These are phyloP conservation scores for Cenopis cana DNA, from an alignment of 2,888 invertebrate genomes.

Conservation along the genomic window DNA sequence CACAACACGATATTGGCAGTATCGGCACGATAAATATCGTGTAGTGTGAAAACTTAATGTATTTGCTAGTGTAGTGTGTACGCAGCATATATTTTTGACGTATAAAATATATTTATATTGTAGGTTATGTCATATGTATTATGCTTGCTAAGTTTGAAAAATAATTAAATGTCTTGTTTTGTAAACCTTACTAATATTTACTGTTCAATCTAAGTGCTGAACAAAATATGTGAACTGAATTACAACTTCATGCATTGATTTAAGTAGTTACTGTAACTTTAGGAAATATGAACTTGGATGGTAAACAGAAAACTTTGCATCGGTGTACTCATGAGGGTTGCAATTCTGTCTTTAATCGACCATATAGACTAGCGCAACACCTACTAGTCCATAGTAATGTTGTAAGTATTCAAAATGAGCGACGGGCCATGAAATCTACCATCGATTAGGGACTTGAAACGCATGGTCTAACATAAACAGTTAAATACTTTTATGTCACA, in stretches of 20 bases:
- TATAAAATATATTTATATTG: not conserved
- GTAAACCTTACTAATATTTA: not conserved
- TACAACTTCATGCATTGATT: not conserved
- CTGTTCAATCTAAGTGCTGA: not conserved
- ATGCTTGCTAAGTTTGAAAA: not conserved
- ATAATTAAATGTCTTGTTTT: not conserved
- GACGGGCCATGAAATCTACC: not conserved
- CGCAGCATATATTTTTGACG: not conserved
- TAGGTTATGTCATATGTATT: not conserved
- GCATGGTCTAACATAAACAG: not conserved
- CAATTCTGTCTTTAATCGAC: constrained; percentile 76
- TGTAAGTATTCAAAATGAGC: constrained; percentile 69
- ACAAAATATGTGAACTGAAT: not conserved
- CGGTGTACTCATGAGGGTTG: constrained; percentile 79
- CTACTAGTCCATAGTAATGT: constrained; percentile 83
- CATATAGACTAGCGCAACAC: constrained; percentile 84
- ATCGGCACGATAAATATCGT: too few relatives aligned
- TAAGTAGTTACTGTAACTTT: not conserved
- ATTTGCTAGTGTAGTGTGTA: too few relatives aligned
- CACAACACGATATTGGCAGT: too few relatives aligned
- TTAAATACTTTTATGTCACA: not conserved
- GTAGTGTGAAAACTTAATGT: too few relatives aligned
- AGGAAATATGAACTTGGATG: constrained; percentile 34
- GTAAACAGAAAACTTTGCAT: constrained; percentile 58
- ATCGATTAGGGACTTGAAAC: too few relatives aligned